Base-by-base conservation (phyloP, 2,797 vertebrate genomes). In the Amphiprion clarkii region DNA sequence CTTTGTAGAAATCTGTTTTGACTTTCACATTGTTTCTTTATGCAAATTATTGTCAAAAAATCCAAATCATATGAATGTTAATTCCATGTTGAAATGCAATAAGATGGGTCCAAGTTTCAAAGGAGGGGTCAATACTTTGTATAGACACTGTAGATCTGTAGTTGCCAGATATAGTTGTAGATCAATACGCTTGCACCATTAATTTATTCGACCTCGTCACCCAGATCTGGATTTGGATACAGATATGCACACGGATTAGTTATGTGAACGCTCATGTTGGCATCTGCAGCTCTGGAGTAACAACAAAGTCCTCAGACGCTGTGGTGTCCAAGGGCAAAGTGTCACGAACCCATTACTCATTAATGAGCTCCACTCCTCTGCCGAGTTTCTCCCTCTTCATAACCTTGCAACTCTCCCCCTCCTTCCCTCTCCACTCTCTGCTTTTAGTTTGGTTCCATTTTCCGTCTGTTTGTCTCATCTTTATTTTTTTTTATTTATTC, bases 351-450 rank as follows among this genome's bases (percentile, higher is more conserved):
- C 83, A 84, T 91, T 89, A 87, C 85, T 91, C 87, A 88, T 90
- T 91, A 91, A 90, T 91, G 84, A 92, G 87, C 87, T 81, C 29
- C 78, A 72, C 60, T 89, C 76, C 76, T 87, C 78, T 71, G 65
- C 79, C 58, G 72, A 66, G 80, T 51, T 72, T 78, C 59, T 71
- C 69, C 74, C 67, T 74, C 67, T 59, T 67, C 78, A 57, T 72
- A 81, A 85, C 85, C 86, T 79, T 67, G 49, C 67, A 42, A 12
- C 69, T 5, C 62, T 62, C 65, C 40, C n/a, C 51, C 48, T 29
- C 53, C 67, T 21, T 31, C 31, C 23, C 29, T 70, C 19, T 62
- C 10, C 6, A 0, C 59, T 67, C 29, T 74, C 65, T 61, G 14
- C 59, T 81, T 73, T 67, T 60, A 71, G 36, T 67, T 53, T 29